A percentile compares a stretch with the other conserved stretches of the same genome.
phyloP scores from a whole-genome alignment of 2,888 invertebrate genomes.

The Acleris holmiana region DNA sequence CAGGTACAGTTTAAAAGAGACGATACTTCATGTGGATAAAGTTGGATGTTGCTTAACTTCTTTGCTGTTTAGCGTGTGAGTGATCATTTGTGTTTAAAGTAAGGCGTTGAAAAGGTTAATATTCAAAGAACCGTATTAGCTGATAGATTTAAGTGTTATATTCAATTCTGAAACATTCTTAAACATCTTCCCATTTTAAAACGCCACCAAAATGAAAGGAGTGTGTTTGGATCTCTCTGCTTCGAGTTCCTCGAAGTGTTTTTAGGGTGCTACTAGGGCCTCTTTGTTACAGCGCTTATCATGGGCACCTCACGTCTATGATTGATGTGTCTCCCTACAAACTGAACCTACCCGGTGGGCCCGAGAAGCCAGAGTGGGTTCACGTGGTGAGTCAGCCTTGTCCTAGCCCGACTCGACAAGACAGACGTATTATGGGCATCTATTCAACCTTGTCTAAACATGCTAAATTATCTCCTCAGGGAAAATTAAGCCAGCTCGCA shows the following conservation, averaged over 20 bases:
- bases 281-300: slow-evolving; percentile 96
- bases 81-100: too few relatives aligned
- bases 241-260: slow-evolving; percentile 68
- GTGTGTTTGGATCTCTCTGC: slow-evolving; percentile 44
- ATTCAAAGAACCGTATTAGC: too few relatives aligned
- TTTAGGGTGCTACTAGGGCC: slow-evolving; percentile 81
- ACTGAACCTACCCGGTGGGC: slow-evolving; percentile 94
- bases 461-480: too few relatives aligned
- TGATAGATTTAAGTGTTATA: too few relatives aligned
- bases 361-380: slow-evolving; percentile 92
- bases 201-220: slow-evolving; percentile 39
- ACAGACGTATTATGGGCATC: slow-evolving; percentile 4
- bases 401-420: slow-evolving; percentile 43
- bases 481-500: too few relatives aligned
- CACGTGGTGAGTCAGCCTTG: slow-evolving; percentile 90
- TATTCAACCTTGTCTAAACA: too few relatives aligned
- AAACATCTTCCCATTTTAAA: slow-evolving; percentile 12
- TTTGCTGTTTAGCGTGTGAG: too few relatives aligned
- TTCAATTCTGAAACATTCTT: neutral
- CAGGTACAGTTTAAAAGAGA: too few relatives aligned
- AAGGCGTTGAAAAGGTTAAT: too few relatives aligned
- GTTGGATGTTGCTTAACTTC: too few relatives aligned
- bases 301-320: slow-evolving; percentile 97
- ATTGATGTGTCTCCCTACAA: slow-evolving; percentile 99
- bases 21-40: too few relatives aligned